Percentiles rank a stretch among this genome's conserved stretches.
Evolutionary conservation across 2,113 vertebrate species (phyloP).

Genomic region (Tautogolabrus adspersus): DNA sequence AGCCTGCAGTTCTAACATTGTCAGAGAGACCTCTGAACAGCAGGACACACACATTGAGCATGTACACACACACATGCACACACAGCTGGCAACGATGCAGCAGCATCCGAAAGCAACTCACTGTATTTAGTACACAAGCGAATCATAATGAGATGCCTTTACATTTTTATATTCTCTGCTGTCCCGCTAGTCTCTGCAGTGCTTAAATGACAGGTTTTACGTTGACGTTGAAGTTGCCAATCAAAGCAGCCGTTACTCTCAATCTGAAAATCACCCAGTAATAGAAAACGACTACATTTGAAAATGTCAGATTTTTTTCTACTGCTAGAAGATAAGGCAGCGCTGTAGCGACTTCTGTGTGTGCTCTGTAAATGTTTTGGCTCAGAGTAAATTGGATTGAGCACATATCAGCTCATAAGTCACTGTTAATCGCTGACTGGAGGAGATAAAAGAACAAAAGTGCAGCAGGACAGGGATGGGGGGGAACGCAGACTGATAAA

Average conservation of each 20-base stretch:
- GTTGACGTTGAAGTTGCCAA: not conserved
- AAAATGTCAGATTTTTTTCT: conserved; percentile 45
- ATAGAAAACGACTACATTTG: conserved; percentile 28
- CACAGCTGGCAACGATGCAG: conserved; percentile 48
- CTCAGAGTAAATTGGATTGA: conserved; percentile 27
- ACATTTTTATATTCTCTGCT: not conserved
- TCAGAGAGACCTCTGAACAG: conserved; percentile 57
- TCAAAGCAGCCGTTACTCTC: conserved; percentile 19
- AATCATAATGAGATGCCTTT: conserved; percentile 39
- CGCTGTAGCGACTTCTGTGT: not conserved
- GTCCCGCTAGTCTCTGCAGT: not conserved
- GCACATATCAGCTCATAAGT: conserved; percentile 34
- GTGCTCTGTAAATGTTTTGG: conserved; percentile 26
- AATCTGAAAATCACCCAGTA: conserved; percentile 26
- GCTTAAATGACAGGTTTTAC: conserved; percentile 11
- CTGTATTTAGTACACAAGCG: conserved; percentile 31
- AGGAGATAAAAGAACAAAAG: conserved; percentile 44
- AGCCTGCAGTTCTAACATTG: conserved; percentile 59
- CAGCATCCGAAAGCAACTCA: conserved; percentile 32
- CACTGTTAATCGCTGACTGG: conserved; percentile 35
- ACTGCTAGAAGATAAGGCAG: conserved; percentile 45
- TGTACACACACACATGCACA: conserved; percentile 3
- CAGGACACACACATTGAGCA: conserved; percentile 28
- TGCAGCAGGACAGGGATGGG: not conserved
- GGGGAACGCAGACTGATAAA: not conserved